Evolutionary conservation across 2,888 invertebrate species (phyloP).

Genomic region (Pandemis cinnamomeana): DNA sequence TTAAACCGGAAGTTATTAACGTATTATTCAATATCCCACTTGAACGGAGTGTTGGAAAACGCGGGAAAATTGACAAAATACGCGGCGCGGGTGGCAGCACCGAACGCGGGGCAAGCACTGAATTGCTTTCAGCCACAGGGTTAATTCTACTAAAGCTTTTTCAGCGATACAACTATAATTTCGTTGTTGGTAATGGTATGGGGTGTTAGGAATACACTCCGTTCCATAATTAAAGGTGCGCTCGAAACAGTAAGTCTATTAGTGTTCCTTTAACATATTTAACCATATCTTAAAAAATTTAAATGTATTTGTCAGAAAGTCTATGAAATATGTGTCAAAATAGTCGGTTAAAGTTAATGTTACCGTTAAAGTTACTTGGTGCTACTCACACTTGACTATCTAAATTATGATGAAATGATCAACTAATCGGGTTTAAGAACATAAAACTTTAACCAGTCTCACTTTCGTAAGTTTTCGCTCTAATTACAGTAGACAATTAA

Average conservation of each 20-base stretch:
- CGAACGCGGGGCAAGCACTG: constrained; percentile 69
- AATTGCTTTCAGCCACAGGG: constrained; percentile 56
- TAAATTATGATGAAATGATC: too few relatives aligned
- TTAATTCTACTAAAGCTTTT: constrained; percentile 43
- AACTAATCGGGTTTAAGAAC: too few relatives aligned
- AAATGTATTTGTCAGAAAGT: too few relatives aligned
- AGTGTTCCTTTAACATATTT: too few relatives aligned
- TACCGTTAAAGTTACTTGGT: too few relatives aligned
- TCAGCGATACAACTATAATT: constrained; percentile 44
- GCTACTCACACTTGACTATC: too few relatives aligned
- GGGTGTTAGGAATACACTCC: constrained; percentile 19
- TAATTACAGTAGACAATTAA: too few relatives aligned
- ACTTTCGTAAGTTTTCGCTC: too few relatives aligned
- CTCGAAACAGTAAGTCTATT: not conserved
- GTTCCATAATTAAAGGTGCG: constrained; percentile 24
- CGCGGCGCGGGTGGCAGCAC: constrained; percentile 59
- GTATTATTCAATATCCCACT: constrained; percentile 8
- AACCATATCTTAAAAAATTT: too few relatives aligned
- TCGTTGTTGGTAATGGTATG: constrained; percentile 35
- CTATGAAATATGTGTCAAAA: too few relatives aligned
- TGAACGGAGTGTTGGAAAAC: constrained; percentile 48
- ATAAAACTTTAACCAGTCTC: too few relatives aligned
- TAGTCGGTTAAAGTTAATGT: too few relatives aligned
- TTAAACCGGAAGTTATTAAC: not conserved
- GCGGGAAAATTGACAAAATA: constrained; percentile 65